Evolutionary conservation across 2,113 vertebrate genomes (phyloP).

Genomic region (Menura novaehollandiae): DNA sequence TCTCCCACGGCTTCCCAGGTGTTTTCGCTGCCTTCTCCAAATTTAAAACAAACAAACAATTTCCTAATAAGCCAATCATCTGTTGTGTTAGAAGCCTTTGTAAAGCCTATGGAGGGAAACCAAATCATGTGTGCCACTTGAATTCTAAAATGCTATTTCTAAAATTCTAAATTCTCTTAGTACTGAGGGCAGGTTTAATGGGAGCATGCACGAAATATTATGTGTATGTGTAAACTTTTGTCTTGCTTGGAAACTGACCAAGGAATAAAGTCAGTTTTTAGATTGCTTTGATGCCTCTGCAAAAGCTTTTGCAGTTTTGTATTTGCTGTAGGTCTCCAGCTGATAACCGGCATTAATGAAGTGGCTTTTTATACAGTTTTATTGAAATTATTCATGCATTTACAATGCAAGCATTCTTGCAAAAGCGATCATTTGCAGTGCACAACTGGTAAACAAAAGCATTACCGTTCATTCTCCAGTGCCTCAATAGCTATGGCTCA

Average conservation of each 20-base stretch:
- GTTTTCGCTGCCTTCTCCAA: not conserved
- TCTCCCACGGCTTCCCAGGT: not conserved
- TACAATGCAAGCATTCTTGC: not conserved
- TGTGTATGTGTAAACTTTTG: not conserved
- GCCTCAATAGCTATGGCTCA: not conserved
- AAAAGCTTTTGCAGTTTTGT: not conserved
- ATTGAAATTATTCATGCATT: not conserved
- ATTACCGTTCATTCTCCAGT: not conserved
- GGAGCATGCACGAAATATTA: not conserved
- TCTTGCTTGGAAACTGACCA: not conserved
- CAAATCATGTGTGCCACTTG: not conserved
- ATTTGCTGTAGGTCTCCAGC: not conserved
- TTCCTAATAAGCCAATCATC: not conserved
- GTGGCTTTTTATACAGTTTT: not conserved
- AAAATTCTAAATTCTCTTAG: not conserved
- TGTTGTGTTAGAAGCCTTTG: not conserved
- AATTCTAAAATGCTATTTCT: not conserved
- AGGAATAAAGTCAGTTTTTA: not conserved
- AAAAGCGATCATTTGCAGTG: not conserved
- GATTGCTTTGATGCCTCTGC: not conserved
- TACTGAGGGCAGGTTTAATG: not conserved
- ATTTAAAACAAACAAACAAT: not conserved
- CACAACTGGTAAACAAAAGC: conserved; percentile 19
- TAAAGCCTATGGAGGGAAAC: not conserved
- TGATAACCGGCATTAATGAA: not conserved